A percentile compares a stretch with the other conserved stretches of the same genome.
Conservation (phyloP, 2,797 vertebrate species). For the Psittacula echo region DNA sequence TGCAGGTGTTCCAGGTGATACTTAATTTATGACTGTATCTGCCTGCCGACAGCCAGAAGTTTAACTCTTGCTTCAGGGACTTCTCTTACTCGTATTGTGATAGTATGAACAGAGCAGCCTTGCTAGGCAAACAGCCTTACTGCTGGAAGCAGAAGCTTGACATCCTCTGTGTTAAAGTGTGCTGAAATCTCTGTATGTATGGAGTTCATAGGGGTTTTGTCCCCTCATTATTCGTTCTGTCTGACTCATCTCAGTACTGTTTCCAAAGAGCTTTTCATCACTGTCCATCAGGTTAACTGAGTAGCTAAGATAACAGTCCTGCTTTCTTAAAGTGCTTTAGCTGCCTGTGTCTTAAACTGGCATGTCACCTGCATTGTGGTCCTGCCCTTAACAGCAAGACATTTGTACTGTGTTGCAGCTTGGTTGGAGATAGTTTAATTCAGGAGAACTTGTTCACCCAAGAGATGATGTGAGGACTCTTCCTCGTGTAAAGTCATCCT, state of each 20-base stretch:
- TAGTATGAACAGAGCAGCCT: background rate
- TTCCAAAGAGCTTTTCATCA: background rate
- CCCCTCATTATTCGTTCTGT: background rate
- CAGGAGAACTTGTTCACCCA: background rate
- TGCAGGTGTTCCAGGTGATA: background rate
- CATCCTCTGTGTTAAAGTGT: background rate
- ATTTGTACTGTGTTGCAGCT: background rate
- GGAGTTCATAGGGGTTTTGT: background rate
- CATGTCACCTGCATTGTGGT: background rate
- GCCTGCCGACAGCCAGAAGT: background rate
- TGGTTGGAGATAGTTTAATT: background rate
- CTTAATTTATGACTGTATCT: background rate
- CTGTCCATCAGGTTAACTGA: background rate
- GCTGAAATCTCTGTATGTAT: background rate
- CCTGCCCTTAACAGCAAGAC: background rate
- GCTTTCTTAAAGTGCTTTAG: background rate
- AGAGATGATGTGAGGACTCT: background rate
- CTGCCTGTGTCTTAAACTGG: background rate
- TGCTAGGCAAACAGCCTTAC: background rate
- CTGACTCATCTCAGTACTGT: background rate
- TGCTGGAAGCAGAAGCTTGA: background rate
- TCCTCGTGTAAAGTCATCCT: background rate
- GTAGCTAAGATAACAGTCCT: background rate
- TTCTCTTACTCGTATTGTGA: background rate
- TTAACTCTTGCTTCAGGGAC: background rate